Conservation (phyloP, 2,797 vertebrate genomes). For the Poeciliopsis presidionis region DNA sequence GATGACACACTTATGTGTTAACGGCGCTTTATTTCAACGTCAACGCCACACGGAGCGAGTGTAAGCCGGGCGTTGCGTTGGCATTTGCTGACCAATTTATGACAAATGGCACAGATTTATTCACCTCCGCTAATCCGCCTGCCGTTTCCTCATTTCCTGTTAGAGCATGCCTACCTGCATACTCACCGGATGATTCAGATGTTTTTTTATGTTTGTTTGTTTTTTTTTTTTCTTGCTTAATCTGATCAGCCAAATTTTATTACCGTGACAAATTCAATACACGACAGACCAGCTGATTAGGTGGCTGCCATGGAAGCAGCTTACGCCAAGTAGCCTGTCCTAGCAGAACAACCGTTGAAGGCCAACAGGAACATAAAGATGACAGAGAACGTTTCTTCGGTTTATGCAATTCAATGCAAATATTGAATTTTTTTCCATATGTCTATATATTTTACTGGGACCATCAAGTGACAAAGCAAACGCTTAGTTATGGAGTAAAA, state of each 20-base stretch:
- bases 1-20: background rate
- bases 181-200: conserved; percentile 70
- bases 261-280: conserved; percentile 77
- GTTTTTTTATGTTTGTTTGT: background rate
- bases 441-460: background rate
- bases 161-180: conserved; percentile 45
- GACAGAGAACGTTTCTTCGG: background rate
- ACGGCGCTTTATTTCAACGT: background rate
- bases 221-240: conserved; percentile 60
- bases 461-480: background rate
- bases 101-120: background rate
- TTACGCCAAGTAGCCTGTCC: conserved; percentile 49
- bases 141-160: conserved; percentile 55
- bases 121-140: conserved; percentile 26
- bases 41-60: background rate
- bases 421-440: background rate
- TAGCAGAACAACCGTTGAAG: conserved; percentile 5
- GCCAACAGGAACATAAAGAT: conserved; percentile 3
- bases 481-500: background rate
- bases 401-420: conserved; percentile 1
- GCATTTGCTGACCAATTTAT: conserved; percentile 5
- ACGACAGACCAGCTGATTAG: conserved; percentile 59
- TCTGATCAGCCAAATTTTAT: conserved; percentile 80
- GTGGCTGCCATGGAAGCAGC: conserved; percentile 72
- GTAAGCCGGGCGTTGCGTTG: background rate